These are phyloP conservation scores for Amphiduros pacificus DNA, from an alignment of 2,888 invertebrate genomes.

Conservation along the genomic window DNA sequence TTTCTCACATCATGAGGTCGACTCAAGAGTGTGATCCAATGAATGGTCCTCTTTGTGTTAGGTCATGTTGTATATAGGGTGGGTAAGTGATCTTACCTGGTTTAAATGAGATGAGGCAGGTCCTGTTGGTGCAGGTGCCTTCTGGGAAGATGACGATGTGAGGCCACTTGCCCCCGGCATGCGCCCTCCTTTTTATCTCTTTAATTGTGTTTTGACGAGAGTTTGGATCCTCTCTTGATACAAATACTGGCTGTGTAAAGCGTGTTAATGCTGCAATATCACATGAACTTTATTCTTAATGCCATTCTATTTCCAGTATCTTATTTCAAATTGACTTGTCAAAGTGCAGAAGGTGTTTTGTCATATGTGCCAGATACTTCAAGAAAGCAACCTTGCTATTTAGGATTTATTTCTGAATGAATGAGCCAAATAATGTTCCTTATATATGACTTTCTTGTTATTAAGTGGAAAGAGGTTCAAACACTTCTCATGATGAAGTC, in stretches of 20 bases:
- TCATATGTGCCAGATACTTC: background rate
- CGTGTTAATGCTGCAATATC: constrained; percentile 75
- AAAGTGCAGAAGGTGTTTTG: too few species aligned
- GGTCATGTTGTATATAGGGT: too few species aligned
- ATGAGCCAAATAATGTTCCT: too few species aligned
- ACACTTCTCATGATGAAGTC: too few species aligned
- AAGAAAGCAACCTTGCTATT: background rate
- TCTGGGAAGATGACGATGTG: constrained; percentile 94
- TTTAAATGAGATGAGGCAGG: constrained; percentile 69
- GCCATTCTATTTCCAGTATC: too few species aligned
- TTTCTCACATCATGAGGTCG: too few species aligned
- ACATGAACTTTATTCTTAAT: background rate
- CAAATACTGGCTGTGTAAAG: constrained; percentile 93
- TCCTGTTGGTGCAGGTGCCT: constrained; percentile 93
- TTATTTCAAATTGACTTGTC: too few species aligned
- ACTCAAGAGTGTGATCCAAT: too few species aligned
- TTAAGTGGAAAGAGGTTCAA: too few species aligned
- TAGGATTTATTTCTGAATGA: background rate
- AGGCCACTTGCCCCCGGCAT: constrained; percentile 81
- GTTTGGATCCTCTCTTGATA: constrained; percentile 89
- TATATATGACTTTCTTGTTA: too few species aligned
- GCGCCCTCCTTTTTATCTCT: constrained; percentile 82
- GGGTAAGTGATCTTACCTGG: constrained; percentile 53
- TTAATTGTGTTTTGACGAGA: constrained; percentile 87
- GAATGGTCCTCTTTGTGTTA: too few species aligned